Base-by-base conservation (phyloP, 2,113 vertebrate species). In the Aythya baeri region DNA sequence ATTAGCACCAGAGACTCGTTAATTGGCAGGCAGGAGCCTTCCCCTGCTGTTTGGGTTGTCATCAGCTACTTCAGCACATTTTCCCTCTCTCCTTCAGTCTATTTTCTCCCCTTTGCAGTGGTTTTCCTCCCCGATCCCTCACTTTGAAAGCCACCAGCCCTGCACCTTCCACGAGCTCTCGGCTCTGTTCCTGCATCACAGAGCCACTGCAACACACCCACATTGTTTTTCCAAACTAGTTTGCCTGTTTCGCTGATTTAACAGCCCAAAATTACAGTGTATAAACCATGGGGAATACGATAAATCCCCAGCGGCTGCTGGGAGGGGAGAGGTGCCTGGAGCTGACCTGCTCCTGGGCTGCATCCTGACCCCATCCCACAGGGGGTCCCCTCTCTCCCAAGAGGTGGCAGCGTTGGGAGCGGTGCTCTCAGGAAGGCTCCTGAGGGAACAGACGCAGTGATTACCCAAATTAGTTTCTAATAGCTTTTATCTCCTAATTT, bases 1-100 rank as follows among this genome's bases (percentile, higher is more conserved):
- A 98, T 98, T 97, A 97, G 92, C 90, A 17, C 82, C 94, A 92
- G 92, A 95, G 97, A 84, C 88, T 94, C 17, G 5, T 97, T 98
- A 98, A 98, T 96, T 97, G 97, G 93, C 90, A 97, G 96, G 95
- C 96, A 96, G 81, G 96, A 96, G 88, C 92, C 93, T 97, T 94
- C 94, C 95, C 97, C 96, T 77, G 93, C 96, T 96, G 95, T 96
- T 98, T 94, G 83, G 91, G 94, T 87, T 96, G 95, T 97, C 96
- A 91, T 91, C 91, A 96, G 93, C 85, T 91, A 92, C 80, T 95
- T 97, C 83, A 95, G 86, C 92, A 91, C 70, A 93, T 91, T 96
- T 58, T 58, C 84, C 92, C 67, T 85, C 91, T 95, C 84, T 81
- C 67, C 71, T 73, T 66, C 8, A 4, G 66, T 49, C 86, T 91